Conservation (phyloP, 2,797 vertebrate species). For the Syndactyla subalaris region DNA sequence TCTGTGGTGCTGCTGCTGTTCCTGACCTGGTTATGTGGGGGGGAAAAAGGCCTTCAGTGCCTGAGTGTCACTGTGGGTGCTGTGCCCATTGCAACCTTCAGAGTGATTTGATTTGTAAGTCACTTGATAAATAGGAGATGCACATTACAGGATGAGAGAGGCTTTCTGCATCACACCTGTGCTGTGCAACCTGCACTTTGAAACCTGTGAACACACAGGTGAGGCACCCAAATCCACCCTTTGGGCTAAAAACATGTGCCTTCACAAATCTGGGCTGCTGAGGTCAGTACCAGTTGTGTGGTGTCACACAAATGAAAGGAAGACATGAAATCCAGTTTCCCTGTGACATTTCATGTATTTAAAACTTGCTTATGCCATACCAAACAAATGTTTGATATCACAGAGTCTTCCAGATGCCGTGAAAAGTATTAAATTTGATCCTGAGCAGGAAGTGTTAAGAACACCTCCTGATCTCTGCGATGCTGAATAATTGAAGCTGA, state of each 20-base stretch:
- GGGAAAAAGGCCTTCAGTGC: background rate
- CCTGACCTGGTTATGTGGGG: accelerated
- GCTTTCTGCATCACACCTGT: background rate
- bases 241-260: background rate
- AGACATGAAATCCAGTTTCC: background rate
- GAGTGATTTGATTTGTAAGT: background rate
- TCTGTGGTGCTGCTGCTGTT: background rate
- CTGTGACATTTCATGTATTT: background rate
- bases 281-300: background rate
- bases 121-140: background rate
- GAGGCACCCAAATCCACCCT: background rate
- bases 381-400: background rate
- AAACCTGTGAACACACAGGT: background rate
- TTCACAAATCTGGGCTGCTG: background rate
- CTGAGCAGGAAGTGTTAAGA: background rate
- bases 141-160: background rate
- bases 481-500: background rate
- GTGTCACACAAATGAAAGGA: background rate
- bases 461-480: background rate
- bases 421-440: background rate
- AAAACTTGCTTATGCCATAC: background rate
- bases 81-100: background rate
- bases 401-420: background rate
- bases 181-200: background rate
- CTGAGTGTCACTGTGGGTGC: accelerated